Base-by-base conservation (phyloP, 2,113 vertebrate genomes). In the Tricholaema leucomelas region DNA sequence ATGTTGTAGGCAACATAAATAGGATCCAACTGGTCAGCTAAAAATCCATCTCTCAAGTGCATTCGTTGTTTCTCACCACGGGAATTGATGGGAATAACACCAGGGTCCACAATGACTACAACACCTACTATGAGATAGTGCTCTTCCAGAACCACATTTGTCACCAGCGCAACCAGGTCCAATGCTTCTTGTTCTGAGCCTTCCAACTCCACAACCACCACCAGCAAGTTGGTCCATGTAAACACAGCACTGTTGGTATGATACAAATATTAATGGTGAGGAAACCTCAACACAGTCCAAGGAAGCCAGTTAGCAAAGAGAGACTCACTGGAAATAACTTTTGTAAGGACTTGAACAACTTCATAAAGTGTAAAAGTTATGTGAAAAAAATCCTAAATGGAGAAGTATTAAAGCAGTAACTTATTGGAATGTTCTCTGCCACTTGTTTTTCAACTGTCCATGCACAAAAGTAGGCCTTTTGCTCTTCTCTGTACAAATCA, bases 1-100 rank as follows among this genome's bases (percentile, higher is more conserved):
- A 99, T 99, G 96, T 99, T 99, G 97, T 99, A 99, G 81, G 99
- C 99, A 91, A 99, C 99, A 5, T 99, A 99, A 96, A 99, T 99
- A 60, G 99, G 99, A 97, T 99, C 99, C 96, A 99, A 96, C 95
- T 99, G 99, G 97, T 99, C 99, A 1, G 99, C 99, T 80, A 99
- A 97, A 96, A 99, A 99, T 73, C 99, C 99, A 0, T 99, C 99
- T 19, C 99, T 98, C 94, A 99, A 98, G 97, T 99, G 99, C 99
- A 99, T 99, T 48, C 99, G 98, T 79, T 99, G 99, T 87, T 99
- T 99, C 96, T 99, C 99, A 2, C 99, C 99, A 30, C 99, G 97
- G 25, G 99, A 99, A 96, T 99, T 99, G 96, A 99, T 99, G 85
- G 99, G 99, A 90, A 99, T 99, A 85, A 99, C 99, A 1, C 99